Base-by-base conservation (phyloP, 2,888 invertebrate species). In the Hirtodrosophila histrioides region DNA sequence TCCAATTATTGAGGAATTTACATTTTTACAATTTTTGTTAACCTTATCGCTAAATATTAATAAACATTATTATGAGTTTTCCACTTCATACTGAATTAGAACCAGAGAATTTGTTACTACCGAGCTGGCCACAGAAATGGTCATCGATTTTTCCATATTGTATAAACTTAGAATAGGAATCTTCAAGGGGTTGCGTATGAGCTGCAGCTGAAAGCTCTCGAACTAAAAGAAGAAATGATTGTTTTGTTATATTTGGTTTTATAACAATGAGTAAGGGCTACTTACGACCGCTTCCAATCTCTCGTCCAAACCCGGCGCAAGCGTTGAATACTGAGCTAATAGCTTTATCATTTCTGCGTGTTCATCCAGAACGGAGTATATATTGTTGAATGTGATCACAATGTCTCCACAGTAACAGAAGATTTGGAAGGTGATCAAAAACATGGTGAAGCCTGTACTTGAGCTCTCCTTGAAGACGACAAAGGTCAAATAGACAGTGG, bases 141-240 rank as follows among this genome's bases (percentile, higher is more conserved):
- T 8, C 0, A 23, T 17, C 0, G 41, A 2, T 0, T 75, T 71
- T 1, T 72, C 49, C 24, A 83, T 10, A 7, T 63, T 39, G 7
- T 44, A 75, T 0, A 88, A 60, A 3, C 76, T 43, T 3, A 66
- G 11, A 0, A 79, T 8, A 1, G 33, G n/a, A 3, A 75, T 37
- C 5, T 58, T 50, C 1, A 69, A 2, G 0, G 65, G 76, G n/a
- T 82, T 33, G 0, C 51, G 45, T 4, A 33, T 49, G 40, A 88
- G 40, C 29, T 82, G 82, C 9, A 82, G 44, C 11, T 65, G 66
- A 41, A 88, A 88, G 11, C 43, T 60, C 17, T 83, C 84, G 8
- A 69, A 63, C 78, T 78, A 37, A 4, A n/a, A 9, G 17, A 17
- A 3, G 0, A 6, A 4, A 3, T 17, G 17, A 17, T 1, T 17